A percentile compares a stretch with the other conserved stretches of the same genome.
Evolutionary conservation across 2,113 vertebrate genomes (phyloP).

Genomic region (Chionomys nivalis): DNA sequence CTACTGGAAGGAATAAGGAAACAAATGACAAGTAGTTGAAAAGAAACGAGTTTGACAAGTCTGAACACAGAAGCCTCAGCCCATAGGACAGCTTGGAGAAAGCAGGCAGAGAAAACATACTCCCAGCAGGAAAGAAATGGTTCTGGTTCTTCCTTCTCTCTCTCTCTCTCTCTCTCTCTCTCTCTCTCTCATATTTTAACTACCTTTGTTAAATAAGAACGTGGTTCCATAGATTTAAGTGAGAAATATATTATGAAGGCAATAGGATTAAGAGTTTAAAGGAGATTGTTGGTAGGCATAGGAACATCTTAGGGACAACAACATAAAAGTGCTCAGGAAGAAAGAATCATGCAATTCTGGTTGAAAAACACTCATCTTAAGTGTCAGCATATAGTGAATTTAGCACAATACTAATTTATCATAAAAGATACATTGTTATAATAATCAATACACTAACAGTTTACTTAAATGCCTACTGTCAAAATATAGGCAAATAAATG

Average conservation of each 20-base stretch:
- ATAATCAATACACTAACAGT: not conserved
- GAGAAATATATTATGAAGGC: constrained; percentile 59
- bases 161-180: not conserved
- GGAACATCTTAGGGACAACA: constrained; percentile 46
- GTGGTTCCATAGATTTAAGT: constrained; percentile 46
- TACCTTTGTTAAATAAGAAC: constrained; percentile 63
- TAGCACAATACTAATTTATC: not conserved
- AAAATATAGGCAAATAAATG: constrained; percentile 7
- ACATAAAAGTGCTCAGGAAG: constrained; percentile 3
- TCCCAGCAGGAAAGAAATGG: constrained; percentile 51
- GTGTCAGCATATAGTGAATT: not conserved
- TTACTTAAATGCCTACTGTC: not conserved
- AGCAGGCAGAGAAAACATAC: constrained; percentile 62
- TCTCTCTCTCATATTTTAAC: not conserved
- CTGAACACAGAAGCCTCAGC: constrained; percentile 74
- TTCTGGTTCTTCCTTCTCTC: accelerated
- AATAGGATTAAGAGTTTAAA: constrained; percentile 68
- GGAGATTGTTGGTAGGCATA: constrained; percentile 29
- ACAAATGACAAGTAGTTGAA: constrained; percentile 71
- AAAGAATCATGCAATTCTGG: constrained; percentile 1
- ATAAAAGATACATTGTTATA: not conserved
- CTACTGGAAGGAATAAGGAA: constrained; percentile 73
- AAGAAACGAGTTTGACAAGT: constrained; percentile 81
- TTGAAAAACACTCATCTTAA: not conserved
- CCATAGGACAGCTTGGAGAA: constrained; percentile 60